phyloP scores from a whole-genome alignment of 2,888 invertebrate genomes.

The Neoitamus cyanurus region DNA sequence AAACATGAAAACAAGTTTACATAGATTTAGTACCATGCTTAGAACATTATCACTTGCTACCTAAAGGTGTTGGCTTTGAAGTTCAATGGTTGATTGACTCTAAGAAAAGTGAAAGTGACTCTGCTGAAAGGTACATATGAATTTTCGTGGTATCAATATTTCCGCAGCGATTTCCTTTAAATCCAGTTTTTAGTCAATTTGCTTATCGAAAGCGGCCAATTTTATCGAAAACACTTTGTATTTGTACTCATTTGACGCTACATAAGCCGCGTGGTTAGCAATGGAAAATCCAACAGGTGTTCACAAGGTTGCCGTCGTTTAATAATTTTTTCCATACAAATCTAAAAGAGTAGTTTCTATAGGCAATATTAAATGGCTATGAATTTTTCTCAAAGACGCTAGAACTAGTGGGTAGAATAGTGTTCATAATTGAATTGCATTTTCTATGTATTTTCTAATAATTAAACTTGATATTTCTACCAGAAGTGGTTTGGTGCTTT shows the following conservation, averaged over 20 bases:
- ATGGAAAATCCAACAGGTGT: conserved; percentile 34
- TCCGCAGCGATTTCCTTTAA: background rate
- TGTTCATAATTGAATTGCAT: background rate
- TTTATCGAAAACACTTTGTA: background rate
- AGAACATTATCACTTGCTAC: background rate
- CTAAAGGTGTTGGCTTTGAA: background rate
- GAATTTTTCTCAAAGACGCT: background rate
- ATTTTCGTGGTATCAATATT: background rate
- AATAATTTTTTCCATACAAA: background rate
- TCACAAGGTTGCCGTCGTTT: conserved; percentile 21
- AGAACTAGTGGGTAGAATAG: background rate
- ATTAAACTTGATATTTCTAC: background rate
- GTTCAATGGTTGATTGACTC: conserved; percentile 17
- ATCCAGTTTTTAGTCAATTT: background rate
- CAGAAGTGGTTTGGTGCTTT: background rate
- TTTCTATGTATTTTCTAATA: background rate
- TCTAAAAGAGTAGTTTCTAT: background rate
- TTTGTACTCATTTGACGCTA: background rate
- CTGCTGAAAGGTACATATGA: background rate
- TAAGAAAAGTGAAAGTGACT: conserved; percentile 20
- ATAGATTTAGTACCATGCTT: background rate
- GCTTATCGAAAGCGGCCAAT: background rate
- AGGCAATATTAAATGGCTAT: background rate
- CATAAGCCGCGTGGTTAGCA: background rate
- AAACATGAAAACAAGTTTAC: background rate